Conservation (phyloP, 2,797 vertebrate species). For the Danio tinwini region DNA sequence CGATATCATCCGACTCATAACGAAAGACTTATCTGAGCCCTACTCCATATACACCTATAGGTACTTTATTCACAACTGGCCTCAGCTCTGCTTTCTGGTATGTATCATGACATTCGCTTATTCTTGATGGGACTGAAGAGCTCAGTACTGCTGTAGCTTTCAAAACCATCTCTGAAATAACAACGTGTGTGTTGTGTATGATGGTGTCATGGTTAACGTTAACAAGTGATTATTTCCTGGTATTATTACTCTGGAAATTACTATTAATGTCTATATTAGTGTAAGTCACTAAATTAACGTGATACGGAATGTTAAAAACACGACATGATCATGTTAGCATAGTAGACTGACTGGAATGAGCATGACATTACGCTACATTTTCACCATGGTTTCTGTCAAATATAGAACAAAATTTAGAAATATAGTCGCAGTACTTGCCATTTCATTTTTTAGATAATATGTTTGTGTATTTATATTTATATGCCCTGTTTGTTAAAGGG, state of each 20-base stretch:
- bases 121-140: neutral
- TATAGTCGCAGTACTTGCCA: too few species aligned
- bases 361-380: neutral
- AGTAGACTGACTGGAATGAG: neutral
- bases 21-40: conserved; percentile 99
- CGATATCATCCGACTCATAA: conserved; percentile 99
- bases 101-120: conserved; percentile 72
- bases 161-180: neutral
- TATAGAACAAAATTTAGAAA: too few species aligned
- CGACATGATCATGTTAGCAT: neutral
- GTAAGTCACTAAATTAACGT: too few species aligned
- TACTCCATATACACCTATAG: conserved; percentile 99
- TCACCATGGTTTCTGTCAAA: too few species aligned
- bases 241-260: too few species aligned
- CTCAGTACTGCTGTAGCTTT: neutral
- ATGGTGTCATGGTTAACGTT: too few species aligned
- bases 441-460: too few species aligned
- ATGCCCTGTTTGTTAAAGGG: too few species aligned
- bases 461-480: too few species aligned
- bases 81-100: conserved; percentile 99
- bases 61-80: conserved; percentile 99
- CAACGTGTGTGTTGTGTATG: neutral
- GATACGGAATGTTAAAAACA: too few species aligned
- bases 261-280: too few species aligned
- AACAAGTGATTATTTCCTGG: too few species aligned